Evolutionary conservation across 2,888 invertebrate species (phyloP), one percentile per base, ranked within the genome.

Genomic region (Drosophila suboccidentalis): DNA sequence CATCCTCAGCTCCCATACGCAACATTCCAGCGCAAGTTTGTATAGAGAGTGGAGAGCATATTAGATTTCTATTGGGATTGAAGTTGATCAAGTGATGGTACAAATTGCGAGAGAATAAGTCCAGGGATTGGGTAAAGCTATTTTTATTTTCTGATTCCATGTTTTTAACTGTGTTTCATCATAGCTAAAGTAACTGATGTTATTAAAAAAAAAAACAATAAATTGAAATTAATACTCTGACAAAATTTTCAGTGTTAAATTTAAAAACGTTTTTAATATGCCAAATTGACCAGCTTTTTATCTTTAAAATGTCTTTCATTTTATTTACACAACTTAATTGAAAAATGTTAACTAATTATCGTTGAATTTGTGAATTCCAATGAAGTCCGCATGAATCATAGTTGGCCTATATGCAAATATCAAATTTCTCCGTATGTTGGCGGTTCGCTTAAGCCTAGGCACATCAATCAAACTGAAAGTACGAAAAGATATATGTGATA

Each of bases 381-480:
- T 17, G 39, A 68, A 73, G 39, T 51, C 10, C 6, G 15, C 13
- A 36, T 57, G 67, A 57, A 36, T 63, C 62, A 75, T 26, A 9
- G n/a, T 46, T 54, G 49, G 22, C 3, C 44, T n/a, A 29, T 69
- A 77, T 76, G 73, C 76, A 80, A 77, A 64, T 57, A 62, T n/a
- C 1, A 4, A 67, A 54, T 51, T 41, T 43, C 49, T 39, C n/a
- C 41, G 19, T 19, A 9, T 50, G 38, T 19, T 57, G 39, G 36
- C 13, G 9, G 39, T 29, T 43, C 36, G 19, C 26, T 38, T 39
- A 46, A 47, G 49, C 49, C 59, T 5, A 38, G 9, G 38, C 54
- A 72, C 43, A 66, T 82, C 77, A 77, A 82, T 82, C 83, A 82
- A 75, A 36, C n/a, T 38, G 22, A 4, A 66, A 61, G 53, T 38